These are phyloP conservation scores for Diplazon laetatorius DNA, from an alignment of 2,888 invertebrate species.

Conservation along the genomic window DNA sequence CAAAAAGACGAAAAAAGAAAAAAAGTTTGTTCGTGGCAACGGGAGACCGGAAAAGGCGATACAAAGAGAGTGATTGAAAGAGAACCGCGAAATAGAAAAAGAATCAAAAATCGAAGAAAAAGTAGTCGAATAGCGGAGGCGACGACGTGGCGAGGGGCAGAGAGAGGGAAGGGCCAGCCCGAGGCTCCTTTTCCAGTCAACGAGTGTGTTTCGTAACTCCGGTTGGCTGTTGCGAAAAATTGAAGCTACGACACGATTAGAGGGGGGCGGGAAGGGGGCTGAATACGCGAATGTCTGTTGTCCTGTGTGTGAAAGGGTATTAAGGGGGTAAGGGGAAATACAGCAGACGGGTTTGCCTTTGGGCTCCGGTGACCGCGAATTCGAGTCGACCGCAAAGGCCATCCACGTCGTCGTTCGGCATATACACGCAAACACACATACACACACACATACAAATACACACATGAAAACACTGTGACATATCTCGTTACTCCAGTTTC, in stretches of 20 bases:
- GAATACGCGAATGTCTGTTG: not conserved
- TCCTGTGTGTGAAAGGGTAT: not conserved
- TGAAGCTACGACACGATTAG: slow-evolving; percentile 38
- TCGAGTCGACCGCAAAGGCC: slow-evolving; percentile 61
- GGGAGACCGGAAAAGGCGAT: slow-evolving; percentile 18
- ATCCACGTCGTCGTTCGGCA: slow-evolving; percentile 39
- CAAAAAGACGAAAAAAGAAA: not conserved
- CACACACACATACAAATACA: not conserved
- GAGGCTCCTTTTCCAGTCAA: slow-evolving; percentile 34
- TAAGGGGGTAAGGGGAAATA: slow-evolving; percentile 15
- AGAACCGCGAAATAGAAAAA: slow-evolving; percentile 15
- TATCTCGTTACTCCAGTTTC: slow-evolving; percentile 57
- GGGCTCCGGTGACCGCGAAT: slow-evolving; percentile 59
- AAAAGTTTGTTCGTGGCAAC: slow-evolving; percentile 2
- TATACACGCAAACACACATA: slow-evolving; percentile 8
- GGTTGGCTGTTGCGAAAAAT: slow-evolving; percentile 54
- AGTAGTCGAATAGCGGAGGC: not conserved
- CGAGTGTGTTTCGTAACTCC: slow-evolving; percentile 42
- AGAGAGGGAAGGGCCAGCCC: slow-evolving; percentile 21
- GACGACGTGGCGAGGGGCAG: not conserved
- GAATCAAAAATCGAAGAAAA: slow-evolving; percentile 5
- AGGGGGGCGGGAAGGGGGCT: slow-evolving; percentile 5
- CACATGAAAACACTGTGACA: not conserved
- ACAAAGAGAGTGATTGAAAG: slow-evolving; percentile 43
- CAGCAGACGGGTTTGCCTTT: slow-evolving; percentile 54